Evolutionary conservation across 2,888 invertebrate genomes (phyloP), one percentile per base, ranked within the genome.

Genomic region (Lissonota sp.): DNA sequence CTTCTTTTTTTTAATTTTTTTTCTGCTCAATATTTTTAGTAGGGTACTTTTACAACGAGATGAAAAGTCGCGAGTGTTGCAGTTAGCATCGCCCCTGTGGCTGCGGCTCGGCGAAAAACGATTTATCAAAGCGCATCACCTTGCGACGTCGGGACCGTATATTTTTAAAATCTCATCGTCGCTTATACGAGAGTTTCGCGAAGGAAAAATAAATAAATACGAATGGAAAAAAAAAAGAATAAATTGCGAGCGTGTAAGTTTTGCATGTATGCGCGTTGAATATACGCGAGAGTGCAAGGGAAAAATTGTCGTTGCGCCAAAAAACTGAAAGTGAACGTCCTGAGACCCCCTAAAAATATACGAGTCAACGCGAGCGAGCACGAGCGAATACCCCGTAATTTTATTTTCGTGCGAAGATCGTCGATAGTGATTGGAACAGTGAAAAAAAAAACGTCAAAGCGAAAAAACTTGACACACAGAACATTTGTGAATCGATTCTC

Each of bases 281-380:
- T 64, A n/a, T 64, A 40, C 51, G 51, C 26, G 60, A 51, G 40
- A 64, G 57, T 79, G 64, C 60, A 80, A 58, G 76, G 67, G 63
- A 63, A 90, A 90, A 87, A 88, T 91, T 91, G 91, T 90, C 90
- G 88, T 88, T 90, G 89, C 85, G 91, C 91, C 91, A 90, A 89
- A 83, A 90, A 89, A 86, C 85, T 88, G 84, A 89, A 88, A 89
- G 91, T 89, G 72, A 77, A 81, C 73, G 80, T 81, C 77, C 80
- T 73, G 77, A 81, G 77, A 16, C 44, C 60, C 77, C 77, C 74
- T 75, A 79, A 74, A 80, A 84, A 74, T 80, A 80, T 84, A 79
- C 82, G 76, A 26, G 72, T 71, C 79, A 82, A 78, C 75, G n/a
- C 63, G 49, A 10, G 49, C n/a, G n/a, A 49, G 12, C 74, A 63